These are phyloP conservation scores for Pristionchus pacificus DNA, from an alignment of 1,140 invertebrate genomes.

Conservation along the genomic window DNA sequence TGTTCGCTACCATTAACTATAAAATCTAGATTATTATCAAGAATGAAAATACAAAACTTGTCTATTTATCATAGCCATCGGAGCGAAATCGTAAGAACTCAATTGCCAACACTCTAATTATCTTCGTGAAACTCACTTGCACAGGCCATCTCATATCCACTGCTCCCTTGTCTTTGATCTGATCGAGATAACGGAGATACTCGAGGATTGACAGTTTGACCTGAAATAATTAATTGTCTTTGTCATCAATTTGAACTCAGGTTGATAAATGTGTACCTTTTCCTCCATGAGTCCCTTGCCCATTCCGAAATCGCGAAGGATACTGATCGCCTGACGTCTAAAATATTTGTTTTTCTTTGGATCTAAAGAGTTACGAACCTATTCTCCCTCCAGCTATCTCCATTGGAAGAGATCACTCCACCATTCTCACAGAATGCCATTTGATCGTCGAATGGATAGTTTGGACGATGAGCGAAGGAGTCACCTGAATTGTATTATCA, in stretches of 20 bases:
- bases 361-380: no score
- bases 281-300: conserved; percentile 24
- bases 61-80: neutral
- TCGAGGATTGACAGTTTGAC: neutral
- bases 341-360: no score
- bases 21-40: no score
- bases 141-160: neutral
- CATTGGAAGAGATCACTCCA: conserved; percentile 14
- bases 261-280: no score
- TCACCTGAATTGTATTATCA: no score
- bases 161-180: neutral
- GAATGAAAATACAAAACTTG: neutral
- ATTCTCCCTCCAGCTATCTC: conserved; percentile 21
- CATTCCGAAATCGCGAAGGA: conserved; percentile 23
- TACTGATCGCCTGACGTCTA: conserved; percentile 17
- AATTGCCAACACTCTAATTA: neutral
- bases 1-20: neutral
- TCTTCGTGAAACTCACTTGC: neutral
- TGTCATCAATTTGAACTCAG: neutral
- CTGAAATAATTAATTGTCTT: neutral
- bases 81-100: neutral
- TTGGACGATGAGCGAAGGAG: neutral
- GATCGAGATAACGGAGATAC: neutral
- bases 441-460: neutral
- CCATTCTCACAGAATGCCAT: neutral